phyloP scores from a whole-genome alignment of 2,113 vertebrate genomes.

The Zosterops pallidus region DNA sequence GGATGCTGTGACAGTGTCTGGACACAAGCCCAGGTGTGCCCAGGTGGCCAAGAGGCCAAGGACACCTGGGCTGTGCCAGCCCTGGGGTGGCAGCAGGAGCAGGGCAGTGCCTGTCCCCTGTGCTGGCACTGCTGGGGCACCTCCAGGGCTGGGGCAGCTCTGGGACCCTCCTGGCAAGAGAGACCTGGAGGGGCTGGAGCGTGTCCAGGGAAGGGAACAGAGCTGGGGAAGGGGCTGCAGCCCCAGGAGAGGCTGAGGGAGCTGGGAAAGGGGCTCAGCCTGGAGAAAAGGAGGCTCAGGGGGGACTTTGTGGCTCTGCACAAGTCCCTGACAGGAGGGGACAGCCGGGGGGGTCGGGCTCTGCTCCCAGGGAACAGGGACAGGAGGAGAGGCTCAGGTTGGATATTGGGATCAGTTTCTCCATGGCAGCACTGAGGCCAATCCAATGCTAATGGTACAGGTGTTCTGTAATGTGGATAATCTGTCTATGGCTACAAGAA shows the following conservation, averaged over 20 bases:
- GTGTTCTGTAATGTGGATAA: neutral
- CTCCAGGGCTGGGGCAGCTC: neutral
- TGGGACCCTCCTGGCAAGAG: neutral
- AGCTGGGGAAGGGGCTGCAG: neutral
- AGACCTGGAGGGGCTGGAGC: neutral
- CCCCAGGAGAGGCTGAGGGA: neutral
- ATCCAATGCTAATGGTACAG: neutral
- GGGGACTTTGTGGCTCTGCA: neutral
- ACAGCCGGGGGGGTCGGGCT: neutral
- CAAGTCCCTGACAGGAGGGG: neutral
- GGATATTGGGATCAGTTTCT: neutral
- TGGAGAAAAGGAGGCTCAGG: neutral
- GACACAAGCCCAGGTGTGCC: neutral
- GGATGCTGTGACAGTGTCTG: fast-evolving
- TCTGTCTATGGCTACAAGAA: neutral
- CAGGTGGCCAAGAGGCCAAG: neutral
- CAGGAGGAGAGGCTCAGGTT: neutral
- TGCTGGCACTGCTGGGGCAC: neutral
- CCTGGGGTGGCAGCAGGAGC: neutral
- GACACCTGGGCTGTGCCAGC: neutral
- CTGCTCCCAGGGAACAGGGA: neutral
- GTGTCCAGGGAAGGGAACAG: neutral
- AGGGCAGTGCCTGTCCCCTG: neutral
- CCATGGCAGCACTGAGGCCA: neutral
- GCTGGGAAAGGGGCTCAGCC: neutral